phyloP scores from a whole-genome alignment of 2,113 vertebrate species.

The Rhinoptilus africanus region DNA sequence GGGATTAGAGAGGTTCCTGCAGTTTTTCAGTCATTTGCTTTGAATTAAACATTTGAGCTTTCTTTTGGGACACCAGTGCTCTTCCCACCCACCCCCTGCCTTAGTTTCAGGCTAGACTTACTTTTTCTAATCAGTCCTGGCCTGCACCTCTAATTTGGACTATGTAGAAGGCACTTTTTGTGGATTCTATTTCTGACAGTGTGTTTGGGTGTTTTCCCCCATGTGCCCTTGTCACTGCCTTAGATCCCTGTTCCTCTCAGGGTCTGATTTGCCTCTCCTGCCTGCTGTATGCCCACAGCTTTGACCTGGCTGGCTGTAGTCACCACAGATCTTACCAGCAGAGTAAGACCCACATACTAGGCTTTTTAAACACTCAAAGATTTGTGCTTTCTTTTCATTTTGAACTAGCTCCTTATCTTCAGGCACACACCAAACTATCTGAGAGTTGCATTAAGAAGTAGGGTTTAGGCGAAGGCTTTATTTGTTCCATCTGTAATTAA shows the following conservation, averaged over 20 bases:
- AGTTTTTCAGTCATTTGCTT: constrained; percentile 19
- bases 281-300: rapidly evolving
- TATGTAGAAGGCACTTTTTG: not conserved
- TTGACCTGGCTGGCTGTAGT: not conserved
- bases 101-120: not conserved
- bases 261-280: not conserved
- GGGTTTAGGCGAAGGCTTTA: constrained; percentile 4
- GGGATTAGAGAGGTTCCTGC: constrained; percentile 15
- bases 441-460: not conserved
- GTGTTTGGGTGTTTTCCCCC: not conserved
- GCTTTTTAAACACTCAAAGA: not conserved
- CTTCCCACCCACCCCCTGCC: not conserved
- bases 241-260: not conserved
- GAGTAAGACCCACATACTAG: not conserved
- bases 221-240: not conserved
- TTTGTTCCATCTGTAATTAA: constrained; percentile 13
- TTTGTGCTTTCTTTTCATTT: not conserved
- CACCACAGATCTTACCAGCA: not conserved
- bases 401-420: not conserved
- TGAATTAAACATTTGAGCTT: not conserved
- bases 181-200: not conserved
- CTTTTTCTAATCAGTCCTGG: not conserved
- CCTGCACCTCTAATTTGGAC: not conserved
- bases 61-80: not conserved
- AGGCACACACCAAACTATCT: not conserved